phyloP scores from a whole-genome alignment of 2,888 invertebrate genomes.

The Heteromurus nitidus region DNA sequence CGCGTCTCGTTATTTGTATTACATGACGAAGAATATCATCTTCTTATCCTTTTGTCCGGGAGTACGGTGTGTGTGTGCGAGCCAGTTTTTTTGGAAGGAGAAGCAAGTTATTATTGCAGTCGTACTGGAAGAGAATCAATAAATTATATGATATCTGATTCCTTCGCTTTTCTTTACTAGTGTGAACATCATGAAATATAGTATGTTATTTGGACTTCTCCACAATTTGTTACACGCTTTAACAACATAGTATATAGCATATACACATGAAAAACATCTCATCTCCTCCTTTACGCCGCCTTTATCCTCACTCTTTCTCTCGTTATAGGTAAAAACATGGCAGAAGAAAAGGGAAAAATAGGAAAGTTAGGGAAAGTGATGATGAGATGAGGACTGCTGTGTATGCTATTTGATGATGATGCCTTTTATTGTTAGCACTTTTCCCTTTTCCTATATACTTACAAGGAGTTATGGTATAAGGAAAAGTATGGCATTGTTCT shows the following conservation, averaged over 20 bases:
- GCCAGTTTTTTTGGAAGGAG: conserved; percentile 51
- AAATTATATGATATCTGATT: conserved; percentile 60
- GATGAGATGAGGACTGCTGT: no score
- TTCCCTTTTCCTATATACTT: conserved; percentile 21
- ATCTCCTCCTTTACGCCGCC: neutral
- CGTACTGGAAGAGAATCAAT: conserved; percentile 38
- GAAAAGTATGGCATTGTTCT: conserved; percentile 26
- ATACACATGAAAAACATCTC: conserved; percentile 28
- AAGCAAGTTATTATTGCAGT: conserved; percentile 55
- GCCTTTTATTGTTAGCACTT: conserved; percentile 38
- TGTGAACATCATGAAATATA: conserved; percentile 43
- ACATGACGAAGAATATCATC: no score
- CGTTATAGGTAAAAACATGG: conserved; percentile 2
- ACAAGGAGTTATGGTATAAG: conserved; percentile 6
- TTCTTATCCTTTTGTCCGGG: conserved; percentile 12
- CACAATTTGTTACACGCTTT: no score
- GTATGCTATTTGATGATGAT: conserved; percentile 55
- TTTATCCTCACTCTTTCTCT: neutral
- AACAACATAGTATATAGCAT: no score
- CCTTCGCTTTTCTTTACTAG: conserved; percentile 33
- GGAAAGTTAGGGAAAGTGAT: conserved; percentile 27
- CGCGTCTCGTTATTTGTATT: no score
- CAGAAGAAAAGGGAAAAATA: neutral
- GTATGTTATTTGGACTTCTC: conserved; percentile 17
- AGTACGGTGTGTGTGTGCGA: neutral